Evolutionary conservation across 1,140 invertebrate genomes (phyloP).

Genomic region (Carcinoscorpius rotundicauda): DNA sequence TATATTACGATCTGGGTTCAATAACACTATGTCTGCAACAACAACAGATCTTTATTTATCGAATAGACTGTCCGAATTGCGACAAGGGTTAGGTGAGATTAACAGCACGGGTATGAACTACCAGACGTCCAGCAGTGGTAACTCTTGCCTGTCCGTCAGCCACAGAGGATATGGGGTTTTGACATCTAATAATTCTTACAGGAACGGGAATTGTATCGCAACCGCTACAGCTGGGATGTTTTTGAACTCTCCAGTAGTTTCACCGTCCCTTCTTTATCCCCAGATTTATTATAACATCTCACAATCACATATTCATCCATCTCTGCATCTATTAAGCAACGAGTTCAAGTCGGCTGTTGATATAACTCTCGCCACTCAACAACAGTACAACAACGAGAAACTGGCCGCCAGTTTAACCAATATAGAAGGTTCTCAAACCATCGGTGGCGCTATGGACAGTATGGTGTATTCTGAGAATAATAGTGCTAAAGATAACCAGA

Average conservation of each 20-base stretch:
- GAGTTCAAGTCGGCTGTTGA: constrained; percentile 22
- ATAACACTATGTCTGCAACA: constrained; percentile 14
- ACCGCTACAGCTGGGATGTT: constrained; percentile 31
- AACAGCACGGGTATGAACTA: constrained; percentile 7
- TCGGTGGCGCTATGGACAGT: neutral
- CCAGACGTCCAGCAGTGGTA: constrained; percentile 18
- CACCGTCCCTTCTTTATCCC: constrained; percentile 57
- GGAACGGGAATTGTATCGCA: constrained; percentile 5
- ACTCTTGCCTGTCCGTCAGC: constrained; percentile 9
- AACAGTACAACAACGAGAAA: constrained; percentile 27
- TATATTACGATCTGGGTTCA: constrained; percentile 11
- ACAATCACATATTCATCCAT: constrained; percentile 64
- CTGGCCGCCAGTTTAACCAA: constrained; percentile 23
- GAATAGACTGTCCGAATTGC: constrained; percentile 27
- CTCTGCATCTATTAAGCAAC: constrained; percentile 42
- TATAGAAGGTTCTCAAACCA: constrained; percentile 3
- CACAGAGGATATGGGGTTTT: constrained; percentile 20
- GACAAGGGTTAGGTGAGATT: constrained; percentile 21
- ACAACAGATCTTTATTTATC: constrained; percentile 17
- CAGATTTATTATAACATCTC: constrained; percentile 52
- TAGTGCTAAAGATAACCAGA: neutral
- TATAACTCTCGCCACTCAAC: neutral
- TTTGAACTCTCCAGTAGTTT: constrained; percentile 21
- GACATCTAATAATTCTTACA: constrained; percentile 18
- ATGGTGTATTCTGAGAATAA: too few relatives aligned